Evolutionary conservation across 53 echinoderm and acorn worm genomes (phyloP), one percentile per base, ranked within the genome.

Genomic region (Paracentrotus lividus): DNA sequence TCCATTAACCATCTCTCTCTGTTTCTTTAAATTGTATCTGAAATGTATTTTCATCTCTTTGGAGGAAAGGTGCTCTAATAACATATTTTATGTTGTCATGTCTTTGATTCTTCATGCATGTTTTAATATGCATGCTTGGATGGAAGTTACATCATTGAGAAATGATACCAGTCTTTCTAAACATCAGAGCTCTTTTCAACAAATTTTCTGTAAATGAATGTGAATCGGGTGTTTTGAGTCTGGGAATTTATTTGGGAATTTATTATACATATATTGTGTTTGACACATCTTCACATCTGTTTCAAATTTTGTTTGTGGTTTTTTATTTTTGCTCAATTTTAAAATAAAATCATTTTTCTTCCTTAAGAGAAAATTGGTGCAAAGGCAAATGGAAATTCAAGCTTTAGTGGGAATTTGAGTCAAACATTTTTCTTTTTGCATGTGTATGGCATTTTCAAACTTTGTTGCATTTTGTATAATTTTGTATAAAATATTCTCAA

Each of bases 61-160:
- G 13, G 47, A 23, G 49, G 26, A 47, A 81, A 7, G 47, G 47
- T 81, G 47, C 12, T n/a, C n/a, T 49, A 24, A 10, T 40, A 40
- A 38, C 40, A 72, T 72, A 40, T 38, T 21, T 72, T 2, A 14
- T 38, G 21, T 72, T 15, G 40, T 72, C 45, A 81, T 47, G 10
- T 47, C 81, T 81, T 47, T 47, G 2, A n/a, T 38, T 81, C 81
- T 81, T 81, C 81, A 26, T 47, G 12, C 3, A 0, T 21, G 21
- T 72, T 72, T 26, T 47, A n/a, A n/a, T n/a, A 47, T 81, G 81
- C 81, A 81, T 81, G 44, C 45, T 10, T 47, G 81, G 8, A 81
- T 81, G 47, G 81, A 21, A 44, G 24, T 47, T 81, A 47, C 47
- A 81, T 81, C 81, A 38, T 72, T 47, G 45, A 81, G 47, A 44